Evolutionary conservation across 2,797 vertebrate genomes (phyloP).

Genomic region (Onychomys arenicola): DNA sequence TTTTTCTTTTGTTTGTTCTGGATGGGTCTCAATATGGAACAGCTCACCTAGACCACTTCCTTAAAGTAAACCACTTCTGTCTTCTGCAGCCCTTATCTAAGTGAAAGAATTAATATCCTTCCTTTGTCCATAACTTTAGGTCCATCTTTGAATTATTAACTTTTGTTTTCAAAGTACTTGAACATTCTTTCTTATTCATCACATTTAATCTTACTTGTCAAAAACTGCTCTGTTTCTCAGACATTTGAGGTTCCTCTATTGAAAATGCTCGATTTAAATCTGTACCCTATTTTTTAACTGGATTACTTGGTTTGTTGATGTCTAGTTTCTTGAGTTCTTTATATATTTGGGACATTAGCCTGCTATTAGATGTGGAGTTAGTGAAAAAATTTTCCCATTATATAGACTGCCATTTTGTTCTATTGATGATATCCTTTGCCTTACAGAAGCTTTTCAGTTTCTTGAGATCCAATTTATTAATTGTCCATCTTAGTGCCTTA

Average conservation of each 20-base stretch:
- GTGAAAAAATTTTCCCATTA: not conserved
- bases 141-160: not conserved
- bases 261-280: not conserved
- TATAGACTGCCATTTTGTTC: not conserved
- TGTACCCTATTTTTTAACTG: not conserved
- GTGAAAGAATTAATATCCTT: not conserved
- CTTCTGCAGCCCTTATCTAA: not conserved
- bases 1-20: not conserved
- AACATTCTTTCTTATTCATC: not conserved
- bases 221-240: not conserved
- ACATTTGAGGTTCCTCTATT: not conserved
- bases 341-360: not conserved
- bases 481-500: not conserved
- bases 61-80: not conserved
- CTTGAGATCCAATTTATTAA: not conserved
- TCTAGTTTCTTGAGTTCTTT: not conserved
- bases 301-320: not conserved
- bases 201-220: not conserved
- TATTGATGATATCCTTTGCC: not conserved
- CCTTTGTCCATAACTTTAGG: not conserved
- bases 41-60: not conserved
- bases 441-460: not conserved
- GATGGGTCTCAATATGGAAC: too few species aligned
- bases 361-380: not conserved
- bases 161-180: not conserved